Conservation (phyloP, 2,888 invertebrate genomes). For the Poecilobothrus nobilitatus region DNA sequence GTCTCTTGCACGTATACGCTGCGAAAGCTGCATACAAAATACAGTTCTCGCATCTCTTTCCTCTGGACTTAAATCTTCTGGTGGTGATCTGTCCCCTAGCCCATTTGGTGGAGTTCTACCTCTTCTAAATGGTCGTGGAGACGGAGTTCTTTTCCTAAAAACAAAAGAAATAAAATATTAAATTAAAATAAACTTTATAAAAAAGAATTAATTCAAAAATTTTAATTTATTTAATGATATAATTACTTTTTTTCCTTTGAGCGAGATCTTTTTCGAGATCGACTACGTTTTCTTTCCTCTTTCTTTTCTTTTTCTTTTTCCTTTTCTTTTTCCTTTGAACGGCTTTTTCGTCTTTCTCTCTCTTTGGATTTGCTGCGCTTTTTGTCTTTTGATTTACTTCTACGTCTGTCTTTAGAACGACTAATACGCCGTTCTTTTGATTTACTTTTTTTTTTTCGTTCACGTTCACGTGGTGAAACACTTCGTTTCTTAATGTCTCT, state of each 20-base stretch:
- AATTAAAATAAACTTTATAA: neutral
- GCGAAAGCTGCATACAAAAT: slow-evolving; percentile 97
- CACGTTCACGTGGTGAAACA: slow-evolving; percentile 21
- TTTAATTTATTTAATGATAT: neutral
- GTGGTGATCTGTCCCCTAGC: slow-evolving; percentile 51
- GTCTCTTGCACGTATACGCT: slow-evolving; percentile 86
- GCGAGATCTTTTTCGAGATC: slow-evolving; percentile 27
- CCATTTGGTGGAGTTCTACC: slow-evolving; percentile 46
- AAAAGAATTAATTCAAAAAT: neutral
- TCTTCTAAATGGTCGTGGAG: slow-evolving; percentile 42
- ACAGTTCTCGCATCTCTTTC: slow-evolving; percentile 98
- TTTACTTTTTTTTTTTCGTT: slow-evolving; percentile 21
- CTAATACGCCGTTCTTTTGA: slow-evolving; percentile 29
- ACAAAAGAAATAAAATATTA: neutral
- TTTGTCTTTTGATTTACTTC: slow-evolving; percentile 28
- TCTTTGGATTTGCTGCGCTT: slow-evolving; percentile 27
- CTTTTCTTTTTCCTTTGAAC: slow-evolving; percentile 7
- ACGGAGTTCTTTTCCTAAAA: slow-evolving; percentile 39
- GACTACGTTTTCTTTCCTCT: slow-evolving; percentile 26
- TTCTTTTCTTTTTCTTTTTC: slow-evolving; percentile 15
- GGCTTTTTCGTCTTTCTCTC: neutral
- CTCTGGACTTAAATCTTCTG: slow-evolving; percentile 80
- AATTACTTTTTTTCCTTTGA: slow-evolving; percentile 37
- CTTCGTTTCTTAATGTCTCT: slow-evolving; percentile 29
- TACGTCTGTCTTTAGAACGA: slow-evolving; percentile 30